phyloP scores from a whole-genome alignment of 2,888 invertebrate species.

The Troides aeacus region DNA sequence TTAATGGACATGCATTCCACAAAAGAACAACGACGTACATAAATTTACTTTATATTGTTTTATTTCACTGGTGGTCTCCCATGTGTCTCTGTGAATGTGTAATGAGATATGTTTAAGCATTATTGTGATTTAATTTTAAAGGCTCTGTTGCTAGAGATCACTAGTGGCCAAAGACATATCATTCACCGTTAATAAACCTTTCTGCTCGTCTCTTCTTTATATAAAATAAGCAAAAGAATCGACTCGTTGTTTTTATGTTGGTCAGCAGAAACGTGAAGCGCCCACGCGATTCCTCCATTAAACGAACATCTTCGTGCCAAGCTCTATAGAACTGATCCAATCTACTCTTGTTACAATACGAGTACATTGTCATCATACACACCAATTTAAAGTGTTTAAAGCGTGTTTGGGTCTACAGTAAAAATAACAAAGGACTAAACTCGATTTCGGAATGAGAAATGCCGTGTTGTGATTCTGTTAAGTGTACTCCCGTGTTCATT shows the following conservation, averaged over 20 bases:
- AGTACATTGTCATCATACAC: constrained; percentile 8
- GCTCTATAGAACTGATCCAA: constrained; percentile 29
- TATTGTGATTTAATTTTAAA: no score
- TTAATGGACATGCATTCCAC: constrained; percentile 1
- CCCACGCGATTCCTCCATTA: constrained; percentile 42
- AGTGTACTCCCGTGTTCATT: no score
- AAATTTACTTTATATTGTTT: no score
- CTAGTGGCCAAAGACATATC: no score
- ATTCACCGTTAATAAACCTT: no score
- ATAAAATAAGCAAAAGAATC: constrained; percentile 29
- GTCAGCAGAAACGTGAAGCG: constrained; percentile 32
- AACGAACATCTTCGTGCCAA: constrained; percentile 22
- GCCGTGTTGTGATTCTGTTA: no score
- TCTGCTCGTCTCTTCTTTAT: neutral
- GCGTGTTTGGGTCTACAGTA: neutral
- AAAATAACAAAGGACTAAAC: no score
- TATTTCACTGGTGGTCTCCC: no score
- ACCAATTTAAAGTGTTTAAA: constrained; percentile 2
- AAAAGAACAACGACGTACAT: constrained; percentile 4
- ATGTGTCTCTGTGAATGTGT: no score
- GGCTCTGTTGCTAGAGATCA: no score
- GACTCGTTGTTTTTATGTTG: constrained; percentile 19
- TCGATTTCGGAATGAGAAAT: no score
- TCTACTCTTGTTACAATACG: constrained; percentile 27
- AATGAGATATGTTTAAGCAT: no score